Evolutionary conservation across 1,140 invertebrate species (phyloP).

Genomic region (Spodoptera frugiperda): DNA sequence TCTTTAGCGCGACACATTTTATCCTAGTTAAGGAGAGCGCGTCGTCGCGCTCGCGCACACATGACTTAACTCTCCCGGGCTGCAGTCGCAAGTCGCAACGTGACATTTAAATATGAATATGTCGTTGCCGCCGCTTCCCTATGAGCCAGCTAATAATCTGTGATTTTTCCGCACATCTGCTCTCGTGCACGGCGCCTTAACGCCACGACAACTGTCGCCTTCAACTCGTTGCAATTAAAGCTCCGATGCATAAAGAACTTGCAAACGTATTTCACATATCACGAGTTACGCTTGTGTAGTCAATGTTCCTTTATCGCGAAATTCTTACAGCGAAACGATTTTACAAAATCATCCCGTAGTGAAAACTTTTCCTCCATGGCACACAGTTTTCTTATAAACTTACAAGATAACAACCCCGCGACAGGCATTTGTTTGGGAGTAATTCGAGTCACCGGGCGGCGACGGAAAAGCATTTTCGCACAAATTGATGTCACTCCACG

Average conservation of each 20-base stretch:
- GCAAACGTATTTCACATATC: slow-evolving; percentile 8
- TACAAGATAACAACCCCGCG: slow-evolving; percentile 66
- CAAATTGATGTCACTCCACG: slow-evolving; percentile 72
- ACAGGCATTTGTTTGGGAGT: slow-evolving; percentile 75
- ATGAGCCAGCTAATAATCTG: slow-evolving; percentile 76
- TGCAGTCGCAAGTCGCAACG: slow-evolving; percentile 67
- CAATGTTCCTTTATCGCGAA: slow-evolving; percentile 19
- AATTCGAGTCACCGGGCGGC: slow-evolving; percentile 69
- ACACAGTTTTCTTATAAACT: slow-evolving; percentile 65
- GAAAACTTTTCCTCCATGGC: slow-evolving; percentile 48
- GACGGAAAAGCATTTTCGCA: slow-evolving; percentile 61
- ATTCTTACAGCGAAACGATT: slow-evolving; percentile 24
- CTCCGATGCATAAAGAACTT: slow-evolving; percentile 44
- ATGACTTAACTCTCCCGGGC: slow-evolving; percentile 64
- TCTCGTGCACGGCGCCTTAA: slow-evolving; percentile 43
- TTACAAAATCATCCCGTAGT: slow-evolving; percentile 26
- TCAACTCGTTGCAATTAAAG: slow-evolving; percentile 53
- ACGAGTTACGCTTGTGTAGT: not conserved
- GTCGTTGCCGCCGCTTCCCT: slow-evolving; percentile 63
- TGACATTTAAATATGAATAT: slow-evolving; percentile 84
- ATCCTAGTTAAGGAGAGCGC: slow-evolving; percentile 35
- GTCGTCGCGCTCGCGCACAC: slow-evolving; percentile 54
- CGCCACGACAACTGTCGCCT: slow-evolving; percentile 38
- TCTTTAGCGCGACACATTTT: slow-evolving; percentile 46
- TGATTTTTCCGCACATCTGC: slow-evolving; percentile 83